phyloP scores from a whole-genome alignment of 2,888 invertebrate species.

The Salticus scenicus region DNA sequence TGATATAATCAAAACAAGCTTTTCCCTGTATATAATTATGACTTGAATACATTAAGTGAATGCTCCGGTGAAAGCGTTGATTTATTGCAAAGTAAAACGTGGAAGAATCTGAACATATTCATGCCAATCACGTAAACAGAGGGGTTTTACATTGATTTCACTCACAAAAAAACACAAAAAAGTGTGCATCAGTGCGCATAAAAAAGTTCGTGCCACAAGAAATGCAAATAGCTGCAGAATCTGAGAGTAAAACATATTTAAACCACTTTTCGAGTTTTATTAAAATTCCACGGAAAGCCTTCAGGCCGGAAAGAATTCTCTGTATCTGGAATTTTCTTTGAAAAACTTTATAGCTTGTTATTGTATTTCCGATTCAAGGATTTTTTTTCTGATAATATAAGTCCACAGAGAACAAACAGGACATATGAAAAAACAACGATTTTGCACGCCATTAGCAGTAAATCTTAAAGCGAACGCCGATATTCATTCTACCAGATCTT shows the following conservation, averaged over 20 bases:
- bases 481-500: constrained; percentile 12
- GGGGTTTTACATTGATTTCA: constrained; percentile 6
- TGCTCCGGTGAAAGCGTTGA: not conserved
- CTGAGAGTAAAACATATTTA: constrained; percentile 19
- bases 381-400: not conserved
- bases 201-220: not conserved
- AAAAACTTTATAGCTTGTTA: constrained; percentile 14
- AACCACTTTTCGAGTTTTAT: constrained; percentile 9
- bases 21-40: not conserved
- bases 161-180: constrained; percentile 1
- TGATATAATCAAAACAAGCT: not conserved
- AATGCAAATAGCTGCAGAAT: constrained; percentile 11
- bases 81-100: not conserved
- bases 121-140: constrained; percentile 5
- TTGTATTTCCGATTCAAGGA: not conserved
- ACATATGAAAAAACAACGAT: constrained; percentile 21
- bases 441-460: constrained; percentile 28
- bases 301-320: not conserved
- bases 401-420: not conserved
- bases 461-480: constrained; percentile 10
- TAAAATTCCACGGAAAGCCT: constrained; percentile 13
- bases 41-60: not conserved
- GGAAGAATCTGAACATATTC: constrained; percentile 1
- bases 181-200: not conserved
- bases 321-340: constrained; percentile 12